Base-by-base conservation (phyloP, 2,113 vertebrate genomes). In the Vanacampus margaritifer region DNA sequence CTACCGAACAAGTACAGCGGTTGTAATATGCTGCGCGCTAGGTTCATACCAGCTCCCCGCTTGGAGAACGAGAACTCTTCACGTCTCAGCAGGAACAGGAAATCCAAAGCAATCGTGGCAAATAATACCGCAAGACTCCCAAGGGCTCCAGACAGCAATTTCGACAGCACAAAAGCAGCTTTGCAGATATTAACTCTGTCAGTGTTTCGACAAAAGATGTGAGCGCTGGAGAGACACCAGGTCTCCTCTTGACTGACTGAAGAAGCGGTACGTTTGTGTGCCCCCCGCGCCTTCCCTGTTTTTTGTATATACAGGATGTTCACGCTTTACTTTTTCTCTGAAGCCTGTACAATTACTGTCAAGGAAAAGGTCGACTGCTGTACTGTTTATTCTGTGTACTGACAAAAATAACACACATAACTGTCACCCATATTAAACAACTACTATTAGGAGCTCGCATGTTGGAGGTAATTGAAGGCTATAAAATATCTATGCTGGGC, bases 71-170 rank as follows among this genome's bases (percentile, higher is more conserved):
- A 58, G 56, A 8, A 2, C 28, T 35, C 28, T 35, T 58, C 17
- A 35, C 8, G 17, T 28, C 35, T 60, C 35, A 60, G 35, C 58
- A 23, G 21, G 58, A 36, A 60, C 58, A n/a, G 19, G 35, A n/a
- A 37, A 37, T 37, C 32, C 56, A 60, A 37, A 60, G 58, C 19
- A 36, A 35, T 37, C 32, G 36, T 60, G 19, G 19, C 58, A 60
- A 60, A 60, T 37, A 60, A 37, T n/a, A n/a, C 35, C 17, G 58
- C 19, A 23, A 23, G 58, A 60, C 58, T 60, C 58, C 58, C 21
- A 21, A 60, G 58, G 58, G 58, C 58, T 36, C 58, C 17, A 21
- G 57, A 59, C 32, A 37, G 17, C 32, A 36, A 59, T 36, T 36
- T n/a, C 28, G 16, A 37, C 17, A 59, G 57, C 3, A 57, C 26